These are phyloP conservation scores for Timema podura DNA, from an alignment of 2,888 invertebrate species.

Conservation along the genomic window DNA sequence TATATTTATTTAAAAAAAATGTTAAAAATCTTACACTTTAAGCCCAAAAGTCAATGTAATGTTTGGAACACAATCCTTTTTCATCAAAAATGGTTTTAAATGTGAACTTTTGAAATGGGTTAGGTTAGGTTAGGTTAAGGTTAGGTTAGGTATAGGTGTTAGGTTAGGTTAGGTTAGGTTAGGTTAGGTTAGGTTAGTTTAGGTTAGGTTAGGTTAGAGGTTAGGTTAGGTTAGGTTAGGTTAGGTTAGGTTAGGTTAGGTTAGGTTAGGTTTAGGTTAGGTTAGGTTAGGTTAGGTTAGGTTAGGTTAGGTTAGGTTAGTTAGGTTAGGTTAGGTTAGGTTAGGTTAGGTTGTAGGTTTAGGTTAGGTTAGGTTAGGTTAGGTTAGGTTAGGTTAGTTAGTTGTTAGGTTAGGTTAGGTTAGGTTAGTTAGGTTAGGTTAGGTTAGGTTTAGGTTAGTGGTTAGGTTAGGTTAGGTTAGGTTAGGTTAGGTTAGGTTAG, in stretches of 20 bases:
- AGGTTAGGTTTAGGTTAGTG: constrained; percentile 36
- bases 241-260: constrained; percentile 23
- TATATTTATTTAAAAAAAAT: too few relatives aligned
- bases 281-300: constrained; percentile 36
- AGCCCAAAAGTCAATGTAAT: too few relatives aligned
- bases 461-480: constrained; percentile 28
- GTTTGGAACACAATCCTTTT: too few relatives aligned
- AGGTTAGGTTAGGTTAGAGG: too few relatives aligned
- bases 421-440: constrained; percentile 36
- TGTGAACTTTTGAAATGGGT: constrained; percentile 20
- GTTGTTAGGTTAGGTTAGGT: constrained; percentile 35
- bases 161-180: too few relatives aligned
- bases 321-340: constrained; percentile 34
- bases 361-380: constrained; percentile 38
- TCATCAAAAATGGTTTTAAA: too few relatives aligned
- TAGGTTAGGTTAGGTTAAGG: constrained; percentile 36
- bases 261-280: too few relatives aligned
- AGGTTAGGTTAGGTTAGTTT: too few relatives aligned
- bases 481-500: too few relatives aligned
- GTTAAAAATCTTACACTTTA: too few relatives aligned
- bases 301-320: constrained; percentile 37
- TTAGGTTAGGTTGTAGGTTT: constrained; percentile 35
- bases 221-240: too few relatives aligned
- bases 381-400: constrained; percentile 37
- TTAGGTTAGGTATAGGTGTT: constrained; percentile 37